Conservation (phyloP, 2,797 vertebrate genomes). For the Phyllotis vaccarum region DNA sequence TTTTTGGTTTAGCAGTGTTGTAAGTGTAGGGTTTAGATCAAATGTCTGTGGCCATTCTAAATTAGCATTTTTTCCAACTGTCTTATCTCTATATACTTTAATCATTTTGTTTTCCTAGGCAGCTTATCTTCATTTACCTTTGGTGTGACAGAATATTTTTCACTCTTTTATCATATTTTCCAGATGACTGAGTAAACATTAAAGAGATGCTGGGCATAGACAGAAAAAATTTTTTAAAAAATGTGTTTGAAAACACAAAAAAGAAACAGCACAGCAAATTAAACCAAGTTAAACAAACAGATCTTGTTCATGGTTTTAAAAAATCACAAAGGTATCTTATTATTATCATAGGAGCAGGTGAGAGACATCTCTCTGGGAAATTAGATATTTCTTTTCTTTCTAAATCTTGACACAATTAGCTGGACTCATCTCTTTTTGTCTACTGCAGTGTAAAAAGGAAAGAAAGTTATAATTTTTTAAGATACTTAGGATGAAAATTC, state of each 20-base stretch:
- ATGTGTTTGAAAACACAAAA: not conserved
- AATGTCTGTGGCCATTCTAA: slow-evolving; percentile 55
- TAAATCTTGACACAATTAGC: slow-evolving; percentile 44
- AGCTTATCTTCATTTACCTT: slow-evolving; percentile 70
- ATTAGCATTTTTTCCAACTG: slow-evolving; percentile 55
- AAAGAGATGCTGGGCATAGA: slow-evolving; percentile 36
- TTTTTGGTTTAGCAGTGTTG: slow-evolving; percentile 37
- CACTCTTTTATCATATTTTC: slow-evolving; percentile 65
- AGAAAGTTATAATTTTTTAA: slow-evolving; percentile 38
- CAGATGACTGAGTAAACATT: slow-evolving; percentile 65
- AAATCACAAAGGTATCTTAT: slow-evolving; percentile 48
- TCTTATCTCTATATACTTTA: slow-evolving; percentile 45
- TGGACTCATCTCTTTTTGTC: not conserved
- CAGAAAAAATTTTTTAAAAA: slow-evolving; percentile 42
- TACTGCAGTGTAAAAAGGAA: not conserved
- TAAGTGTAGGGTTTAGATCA: not conserved
- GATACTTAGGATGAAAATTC: not conserved
- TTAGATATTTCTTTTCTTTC: not conserved
- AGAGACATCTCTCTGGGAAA: slow-evolving; percentile 30
- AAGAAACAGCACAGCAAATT: slow-evolving; percentile 53
- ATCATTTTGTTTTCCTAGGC: slow-evolving; percentile 59
- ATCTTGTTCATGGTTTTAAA: slow-evolving; percentile 42
- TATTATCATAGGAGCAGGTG: not conserved
- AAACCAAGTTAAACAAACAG: slow-evolving; percentile 64
- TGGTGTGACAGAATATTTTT: slow-evolving; percentile 38